These are phyloP conservation scores for Sialis lutaria DNA, from an alignment of 2,888 invertebrate species.

Conservation along the genomic window DNA sequence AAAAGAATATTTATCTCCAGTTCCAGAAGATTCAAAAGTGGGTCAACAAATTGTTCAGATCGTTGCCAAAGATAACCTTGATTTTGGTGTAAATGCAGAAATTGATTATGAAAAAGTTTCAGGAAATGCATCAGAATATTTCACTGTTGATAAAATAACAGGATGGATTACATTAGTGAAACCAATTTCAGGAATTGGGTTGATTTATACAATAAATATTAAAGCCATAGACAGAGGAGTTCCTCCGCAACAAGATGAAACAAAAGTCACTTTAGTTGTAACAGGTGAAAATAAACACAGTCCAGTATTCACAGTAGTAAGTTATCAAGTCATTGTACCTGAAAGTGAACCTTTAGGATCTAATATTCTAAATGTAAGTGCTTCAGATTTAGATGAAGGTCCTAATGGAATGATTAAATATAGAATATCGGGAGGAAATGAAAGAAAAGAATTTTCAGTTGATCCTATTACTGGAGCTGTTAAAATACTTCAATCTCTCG, in stretches of 20 bases:
- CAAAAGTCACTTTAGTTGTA: conserved; percentile 53
- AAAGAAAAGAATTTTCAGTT: conserved; percentile 62
- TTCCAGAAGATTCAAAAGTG: conserved; percentile 55
- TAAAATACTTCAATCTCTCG: conserved; percentile 60
- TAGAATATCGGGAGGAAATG: conserved; percentile 68
- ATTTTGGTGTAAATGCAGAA: conserved; percentile 80
- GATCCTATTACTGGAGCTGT: conserved; percentile 62
- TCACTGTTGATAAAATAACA: conserved; percentile 52
- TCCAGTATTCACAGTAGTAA: conserved; percentile 68
- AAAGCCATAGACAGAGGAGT: conserved; percentile 75
- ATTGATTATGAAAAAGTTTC: conserved; percentile 57
- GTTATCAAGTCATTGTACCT: conserved; percentile 78
- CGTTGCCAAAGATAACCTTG: conserved; percentile 55
- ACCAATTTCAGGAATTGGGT: conserved; percentile 35
- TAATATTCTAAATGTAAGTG: conserved; percentile 67
- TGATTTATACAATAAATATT: conserved; percentile 48
- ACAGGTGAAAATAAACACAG: conserved; percentile 69
- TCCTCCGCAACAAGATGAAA: conserved; percentile 67
- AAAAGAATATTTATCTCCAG: conserved; percentile 57
- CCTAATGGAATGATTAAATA: conserved; percentile 82
- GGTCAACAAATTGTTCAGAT: conserved; percentile 60
- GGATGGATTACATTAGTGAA: conserved; percentile 68
- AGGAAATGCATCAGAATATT: conserved; percentile 62
- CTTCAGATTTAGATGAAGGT: conserved; percentile 70
- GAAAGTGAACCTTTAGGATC: conserved; percentile 82